Conservation (phyloP, 2,797 vertebrate genomes). For the Neopelma chrysocephalum region DNA sequence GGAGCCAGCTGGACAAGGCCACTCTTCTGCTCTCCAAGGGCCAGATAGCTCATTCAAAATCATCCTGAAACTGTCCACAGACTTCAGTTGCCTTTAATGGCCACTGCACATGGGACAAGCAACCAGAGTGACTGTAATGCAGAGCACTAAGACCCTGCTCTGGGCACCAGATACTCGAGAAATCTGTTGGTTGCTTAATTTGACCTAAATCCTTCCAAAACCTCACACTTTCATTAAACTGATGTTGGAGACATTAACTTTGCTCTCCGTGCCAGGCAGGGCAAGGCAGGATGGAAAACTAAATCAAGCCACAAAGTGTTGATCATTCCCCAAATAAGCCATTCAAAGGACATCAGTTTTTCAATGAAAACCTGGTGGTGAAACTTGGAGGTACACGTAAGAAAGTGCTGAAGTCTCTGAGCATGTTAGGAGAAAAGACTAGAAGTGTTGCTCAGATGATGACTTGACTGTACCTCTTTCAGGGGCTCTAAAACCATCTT, state of each 20-base stretch:
- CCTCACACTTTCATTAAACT: not conserved
- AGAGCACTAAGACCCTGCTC: not conserved
- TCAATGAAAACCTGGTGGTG: not conserved
- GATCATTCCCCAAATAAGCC: not conserved
- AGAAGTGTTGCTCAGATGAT: not conserved
- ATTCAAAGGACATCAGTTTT: not conserved
- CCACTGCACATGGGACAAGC: not conserved
- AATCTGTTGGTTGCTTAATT: not conserved
- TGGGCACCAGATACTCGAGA: not conserved
- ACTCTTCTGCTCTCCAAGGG: not conserved
- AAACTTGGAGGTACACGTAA: not conserved
- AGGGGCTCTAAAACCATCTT: not conserved
- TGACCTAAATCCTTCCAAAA: not conserved
- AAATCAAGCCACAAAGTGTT: not conserved
- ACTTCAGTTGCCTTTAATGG: not conserved
- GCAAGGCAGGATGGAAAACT: not conserved
- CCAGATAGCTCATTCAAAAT: not conserved
- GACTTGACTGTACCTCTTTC: not conserved
- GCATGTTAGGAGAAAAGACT: not conserved
- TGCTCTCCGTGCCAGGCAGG: not conserved
- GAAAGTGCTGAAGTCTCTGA: not conserved
- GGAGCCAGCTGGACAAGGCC: not conserved
- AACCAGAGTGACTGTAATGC: not conserved
- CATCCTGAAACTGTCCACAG: not conserved
- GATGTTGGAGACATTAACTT: not conserved